Evolutionary conservation across 2,888 invertebrate species (phyloP).

Genomic region (Heliconius erato): DNA sequence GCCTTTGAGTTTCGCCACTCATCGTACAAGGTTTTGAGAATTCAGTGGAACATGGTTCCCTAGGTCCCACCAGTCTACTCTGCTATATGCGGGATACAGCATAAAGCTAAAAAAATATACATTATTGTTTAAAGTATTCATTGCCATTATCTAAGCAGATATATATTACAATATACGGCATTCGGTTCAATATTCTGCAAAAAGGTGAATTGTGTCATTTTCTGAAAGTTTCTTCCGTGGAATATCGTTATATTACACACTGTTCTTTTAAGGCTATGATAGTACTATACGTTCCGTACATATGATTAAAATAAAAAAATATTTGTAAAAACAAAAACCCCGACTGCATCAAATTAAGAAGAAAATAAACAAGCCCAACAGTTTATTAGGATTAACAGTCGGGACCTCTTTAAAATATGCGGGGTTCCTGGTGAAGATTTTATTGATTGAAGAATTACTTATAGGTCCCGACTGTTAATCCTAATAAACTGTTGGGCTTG

Average conservation of each 20-base stretch:
- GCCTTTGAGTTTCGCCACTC: too few relatives aligned
- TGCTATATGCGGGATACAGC: neutral
- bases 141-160: neutral
- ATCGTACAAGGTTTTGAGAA: too few relatives aligned
- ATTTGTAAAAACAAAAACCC: too few relatives aligned
- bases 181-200: slow-evolving; percentile 7
- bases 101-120: neutral
- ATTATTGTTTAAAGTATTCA: neutral
- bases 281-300: neutral
- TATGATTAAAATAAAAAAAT: too few relatives aligned
- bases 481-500: too few relatives aligned
- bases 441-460: too few relatives aligned
- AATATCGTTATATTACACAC: neutral
- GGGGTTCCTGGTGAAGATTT: too few relatives aligned
- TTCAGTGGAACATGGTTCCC: neutral
- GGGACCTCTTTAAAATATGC: too few relatives aligned
- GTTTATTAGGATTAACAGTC: too few relatives aligned
- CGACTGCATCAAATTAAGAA: too few relatives aligned
- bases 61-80: neutral
- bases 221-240: neutral
- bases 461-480: too few relatives aligned
- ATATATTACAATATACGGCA: neutral
- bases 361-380: too few relatives aligned
- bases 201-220: slow-evolving; percentile 11
- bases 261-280: slow-evolving; percentile 7